Conservation (phyloP, 2,113 vertebrate species). For the Synchiropus splendidus region DNA sequence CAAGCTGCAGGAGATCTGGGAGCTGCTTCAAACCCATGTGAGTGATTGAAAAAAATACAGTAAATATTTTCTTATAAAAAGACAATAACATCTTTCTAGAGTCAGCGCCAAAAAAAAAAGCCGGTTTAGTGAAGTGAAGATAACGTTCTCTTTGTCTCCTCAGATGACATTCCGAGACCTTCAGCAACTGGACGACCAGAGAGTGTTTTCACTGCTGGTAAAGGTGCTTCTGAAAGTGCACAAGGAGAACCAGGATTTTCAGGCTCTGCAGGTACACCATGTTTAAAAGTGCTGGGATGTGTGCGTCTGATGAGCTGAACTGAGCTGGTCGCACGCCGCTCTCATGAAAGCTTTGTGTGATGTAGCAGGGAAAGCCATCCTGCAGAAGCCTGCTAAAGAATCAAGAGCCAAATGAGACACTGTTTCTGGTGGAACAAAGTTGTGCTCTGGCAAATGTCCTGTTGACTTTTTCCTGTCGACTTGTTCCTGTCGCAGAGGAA, state of each 20-base stretch:
- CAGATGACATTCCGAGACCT: neutral
- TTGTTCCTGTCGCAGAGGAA: no score
- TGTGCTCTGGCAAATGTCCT: no score
- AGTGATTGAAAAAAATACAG: neutral
- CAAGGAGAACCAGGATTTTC: constrained; percentile 61
- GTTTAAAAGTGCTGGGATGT: no score
- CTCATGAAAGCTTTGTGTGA: neutral
- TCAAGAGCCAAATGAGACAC: no score
- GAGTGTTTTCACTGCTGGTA: constrained; percentile 48
- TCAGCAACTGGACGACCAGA: constrained; percentile 49
- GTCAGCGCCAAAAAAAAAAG: no score
- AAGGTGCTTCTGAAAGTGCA: constrained; percentile 52
- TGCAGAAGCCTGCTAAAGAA: no score
- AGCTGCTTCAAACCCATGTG: no score
- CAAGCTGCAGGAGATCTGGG: no score
- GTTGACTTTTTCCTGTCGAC: no score
- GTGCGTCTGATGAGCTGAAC: constrained; percentile 58
- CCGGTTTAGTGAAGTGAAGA: neutral
- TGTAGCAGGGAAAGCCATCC: neutral
- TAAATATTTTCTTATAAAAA: neutral
- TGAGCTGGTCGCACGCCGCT: neutral
- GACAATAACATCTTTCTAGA: no score
- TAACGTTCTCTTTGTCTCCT: neutral
- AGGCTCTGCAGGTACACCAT: constrained; percentile 28
- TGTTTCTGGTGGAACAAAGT: no score